phyloP scores from a whole-genome alignment of 2,888 invertebrate genomes.

The Polyommatus icarus region DNA sequence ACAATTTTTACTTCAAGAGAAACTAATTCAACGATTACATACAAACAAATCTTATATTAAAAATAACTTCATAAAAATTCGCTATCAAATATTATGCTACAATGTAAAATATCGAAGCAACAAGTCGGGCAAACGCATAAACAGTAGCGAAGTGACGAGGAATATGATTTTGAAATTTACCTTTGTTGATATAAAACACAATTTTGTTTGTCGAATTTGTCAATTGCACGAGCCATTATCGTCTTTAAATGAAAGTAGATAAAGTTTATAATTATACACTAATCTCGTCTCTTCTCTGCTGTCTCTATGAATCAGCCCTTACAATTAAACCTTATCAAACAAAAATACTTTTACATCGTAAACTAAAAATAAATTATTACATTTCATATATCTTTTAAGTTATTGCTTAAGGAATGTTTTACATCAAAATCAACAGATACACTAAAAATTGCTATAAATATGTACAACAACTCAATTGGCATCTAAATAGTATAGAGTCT shows the following conservation, averaged over 20 bases:
- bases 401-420: conserved; percentile 27
- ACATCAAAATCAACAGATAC: conserved; percentile 5
- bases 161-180: neutral
- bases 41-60: conserved; percentile 55
- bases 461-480: conserved; percentile 30
- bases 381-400: conserved; percentile 1
- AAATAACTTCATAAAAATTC: conserved; percentile 60
- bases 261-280: neutral
- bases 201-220: neutral
- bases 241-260: neutral
- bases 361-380: neutral
- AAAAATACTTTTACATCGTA: neutral
- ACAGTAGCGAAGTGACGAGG: conserved; percentile 7
- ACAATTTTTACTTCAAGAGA: conserved; percentile 56
- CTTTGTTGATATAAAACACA: neutral
- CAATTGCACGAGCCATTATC: neutral
- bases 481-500: conserved; percentile 23
- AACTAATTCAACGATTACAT: conserved; percentile 55
- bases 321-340: conserved; percentile 4
- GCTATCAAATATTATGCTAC: conserved; percentile 61
- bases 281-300: neutral
- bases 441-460: conserved; percentile 29
- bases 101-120: conserved; percentile 53
- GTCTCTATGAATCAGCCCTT: neutral
- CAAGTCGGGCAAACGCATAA: conserved; percentile 38